Conservation (phyloP, 2,797 vertebrate genomes). For the Phrynocephalus vlangalii region DNA sequence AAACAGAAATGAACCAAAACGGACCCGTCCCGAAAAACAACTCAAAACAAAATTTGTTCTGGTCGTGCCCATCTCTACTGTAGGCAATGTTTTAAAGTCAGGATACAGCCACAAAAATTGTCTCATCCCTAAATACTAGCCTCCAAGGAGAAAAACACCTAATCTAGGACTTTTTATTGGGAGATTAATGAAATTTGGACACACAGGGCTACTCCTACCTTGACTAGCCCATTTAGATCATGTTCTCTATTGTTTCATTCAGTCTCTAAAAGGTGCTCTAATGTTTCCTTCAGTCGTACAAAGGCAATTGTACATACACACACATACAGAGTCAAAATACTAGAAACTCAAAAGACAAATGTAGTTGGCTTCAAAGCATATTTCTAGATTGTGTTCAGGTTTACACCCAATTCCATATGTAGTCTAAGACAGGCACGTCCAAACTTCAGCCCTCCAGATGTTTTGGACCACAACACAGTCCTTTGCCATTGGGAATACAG, state of each 20-base stretch:
- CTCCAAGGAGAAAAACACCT: background rate
- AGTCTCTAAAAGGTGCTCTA: background rate
- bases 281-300: background rate
- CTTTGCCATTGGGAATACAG: no score
- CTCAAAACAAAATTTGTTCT: no score
- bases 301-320: background rate
- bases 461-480: no score
- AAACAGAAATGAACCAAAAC: no score
- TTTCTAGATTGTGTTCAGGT: background rate
- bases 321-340: background rate
- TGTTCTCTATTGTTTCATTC: no score
- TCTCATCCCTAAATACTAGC: background rate
- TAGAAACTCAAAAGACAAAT: background rate
- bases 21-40: no score
- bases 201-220: background rate
- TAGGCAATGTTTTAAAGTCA: background rate
- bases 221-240: no score
- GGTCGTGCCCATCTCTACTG: no score
- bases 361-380: background rate
- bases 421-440: no score
- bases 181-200: background rate
- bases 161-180: background rate
- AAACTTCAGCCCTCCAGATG: no score
- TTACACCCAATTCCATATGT: background rate
- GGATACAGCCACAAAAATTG: background rate